Percentiles rank a stretch among this genome's conserved stretches.
phyloP scores from a whole-genome alignment of 2,888 invertebrate species.

The Limnephilus auricula region DNA sequence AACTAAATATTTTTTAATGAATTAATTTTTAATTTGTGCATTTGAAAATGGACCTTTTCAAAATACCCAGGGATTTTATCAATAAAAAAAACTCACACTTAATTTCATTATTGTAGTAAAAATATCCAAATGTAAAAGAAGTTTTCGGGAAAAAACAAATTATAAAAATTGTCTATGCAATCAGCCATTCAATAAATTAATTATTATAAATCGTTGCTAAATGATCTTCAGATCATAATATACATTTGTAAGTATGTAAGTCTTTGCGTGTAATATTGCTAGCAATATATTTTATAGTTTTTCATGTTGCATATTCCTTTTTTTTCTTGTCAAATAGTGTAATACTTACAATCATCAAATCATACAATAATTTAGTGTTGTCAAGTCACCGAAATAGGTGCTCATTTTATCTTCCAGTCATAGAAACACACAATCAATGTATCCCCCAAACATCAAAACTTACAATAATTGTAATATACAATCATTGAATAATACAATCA shows the following conservation, averaged over 20 bases:
- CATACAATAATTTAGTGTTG: not conserved
- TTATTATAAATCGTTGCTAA: not conserved
- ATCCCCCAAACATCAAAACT: not conserved
- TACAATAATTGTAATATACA: not conserved
- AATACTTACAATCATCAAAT: not conserved
- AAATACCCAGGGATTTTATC: not conserved
- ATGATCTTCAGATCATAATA: not conserved
- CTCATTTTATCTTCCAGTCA: not conserved
- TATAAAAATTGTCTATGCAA: not conserved
- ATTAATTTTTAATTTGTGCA: not conserved
- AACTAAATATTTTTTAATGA: not conserved
- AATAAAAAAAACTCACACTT: not conserved
- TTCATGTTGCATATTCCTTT: not conserved
- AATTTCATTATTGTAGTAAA: not conserved
- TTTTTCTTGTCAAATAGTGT: not conserved
- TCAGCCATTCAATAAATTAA: constrained; percentile 2
- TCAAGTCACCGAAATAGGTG: not conserved
- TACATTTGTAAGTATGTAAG: not conserved
- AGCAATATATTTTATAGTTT: not conserved
- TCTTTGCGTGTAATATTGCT: not conserved
- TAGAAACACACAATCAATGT: not conserved
- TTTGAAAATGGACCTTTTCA: not conserved
- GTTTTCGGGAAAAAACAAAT: not conserved
- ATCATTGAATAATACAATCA: no score
- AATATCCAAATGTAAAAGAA: not conserved